Conservation (phyloP, 2,797 vertebrate genomes). For the Orestias chungarensis region DNA sequence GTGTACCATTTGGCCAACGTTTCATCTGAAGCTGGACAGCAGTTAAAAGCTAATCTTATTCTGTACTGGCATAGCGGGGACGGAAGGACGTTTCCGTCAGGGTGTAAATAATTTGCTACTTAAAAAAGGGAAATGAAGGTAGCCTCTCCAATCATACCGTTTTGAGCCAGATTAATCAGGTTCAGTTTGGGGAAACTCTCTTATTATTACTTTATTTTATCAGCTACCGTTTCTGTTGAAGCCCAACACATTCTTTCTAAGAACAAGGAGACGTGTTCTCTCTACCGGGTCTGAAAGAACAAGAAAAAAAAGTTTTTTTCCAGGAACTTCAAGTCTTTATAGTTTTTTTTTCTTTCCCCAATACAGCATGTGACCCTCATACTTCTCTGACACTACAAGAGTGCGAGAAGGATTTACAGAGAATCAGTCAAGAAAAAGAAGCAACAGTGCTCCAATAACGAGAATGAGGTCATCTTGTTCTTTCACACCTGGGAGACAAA, state of each 20-base stretch:
- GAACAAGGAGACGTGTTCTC: no score
- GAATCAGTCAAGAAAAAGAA: not conserved
- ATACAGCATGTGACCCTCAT: not conserved
- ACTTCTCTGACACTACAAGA: not conserved
- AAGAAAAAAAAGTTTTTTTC: no score
- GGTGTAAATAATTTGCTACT: conserved; percentile 7
- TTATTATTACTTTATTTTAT: no score
- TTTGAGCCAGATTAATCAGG: conserved; percentile 30
- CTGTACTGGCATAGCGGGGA: no score
- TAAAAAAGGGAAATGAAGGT: conserved; percentile 5
- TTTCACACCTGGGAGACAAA: not conserved
- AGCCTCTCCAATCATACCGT: conserved; percentile 32
- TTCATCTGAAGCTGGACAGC: not conserved
- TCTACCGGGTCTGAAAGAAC: no score
- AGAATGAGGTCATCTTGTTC: not conserved
- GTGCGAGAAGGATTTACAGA: not conserved
- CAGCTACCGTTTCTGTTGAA: no score
- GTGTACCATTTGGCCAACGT: not conserved
- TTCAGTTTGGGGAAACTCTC: not conserved
- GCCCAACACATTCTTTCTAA: no score
- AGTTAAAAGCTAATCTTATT: not conserved
- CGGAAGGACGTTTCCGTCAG: no score
- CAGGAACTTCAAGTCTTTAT: not conserved
- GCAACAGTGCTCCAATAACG: no score
- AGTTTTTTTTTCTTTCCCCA: not conserved